phyloP scores from a whole-genome alignment of 1,140 invertebrate genomes.

The Tenebrio molitor region DNA sequence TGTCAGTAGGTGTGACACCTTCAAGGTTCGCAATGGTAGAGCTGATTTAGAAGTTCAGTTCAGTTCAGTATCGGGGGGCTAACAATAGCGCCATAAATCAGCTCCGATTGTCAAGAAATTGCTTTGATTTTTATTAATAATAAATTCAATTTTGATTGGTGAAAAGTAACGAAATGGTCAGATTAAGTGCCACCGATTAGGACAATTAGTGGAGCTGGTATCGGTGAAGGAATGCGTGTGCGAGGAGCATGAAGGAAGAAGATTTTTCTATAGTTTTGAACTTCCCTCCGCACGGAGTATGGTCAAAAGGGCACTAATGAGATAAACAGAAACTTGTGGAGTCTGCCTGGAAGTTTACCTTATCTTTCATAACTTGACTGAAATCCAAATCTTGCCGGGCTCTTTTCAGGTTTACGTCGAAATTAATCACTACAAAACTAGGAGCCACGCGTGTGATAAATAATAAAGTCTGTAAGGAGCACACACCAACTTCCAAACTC shows the following conservation, averaged over 20 bases:
- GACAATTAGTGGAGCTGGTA: background rate
- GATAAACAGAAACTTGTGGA: conserved; percentile 31
- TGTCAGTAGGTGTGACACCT: conserved; percentile 35
- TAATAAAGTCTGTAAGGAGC: conserved; percentile 17
- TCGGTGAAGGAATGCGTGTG: no score
- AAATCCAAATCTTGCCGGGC: background rate
- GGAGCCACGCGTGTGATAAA: conserved; percentile 24
- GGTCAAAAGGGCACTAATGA: conserved; percentile 38
- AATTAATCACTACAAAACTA: conserved; percentile 22
- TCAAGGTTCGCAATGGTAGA: conserved; percentile 2
- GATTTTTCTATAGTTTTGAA: conserved; percentile 3
- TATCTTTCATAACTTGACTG: conserved; percentile 42
- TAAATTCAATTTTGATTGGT: no score
- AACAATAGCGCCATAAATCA: no score
- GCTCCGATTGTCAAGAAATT: no score
- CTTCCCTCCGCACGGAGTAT: conserved; percentile 9
- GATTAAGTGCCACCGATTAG: background rate
- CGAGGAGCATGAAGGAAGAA: no score
- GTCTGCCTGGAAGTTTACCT: background rate
- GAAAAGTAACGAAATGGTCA: no score
- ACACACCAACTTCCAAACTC: conserved; percentile 48
- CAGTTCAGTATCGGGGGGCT: no score
- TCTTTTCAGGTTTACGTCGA: background rate
- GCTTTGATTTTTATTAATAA: no score
- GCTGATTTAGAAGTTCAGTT: no score